Base-by-base conservation (phyloP, 2,797 vertebrate species). In the Loriculus beryllinus region DNA sequence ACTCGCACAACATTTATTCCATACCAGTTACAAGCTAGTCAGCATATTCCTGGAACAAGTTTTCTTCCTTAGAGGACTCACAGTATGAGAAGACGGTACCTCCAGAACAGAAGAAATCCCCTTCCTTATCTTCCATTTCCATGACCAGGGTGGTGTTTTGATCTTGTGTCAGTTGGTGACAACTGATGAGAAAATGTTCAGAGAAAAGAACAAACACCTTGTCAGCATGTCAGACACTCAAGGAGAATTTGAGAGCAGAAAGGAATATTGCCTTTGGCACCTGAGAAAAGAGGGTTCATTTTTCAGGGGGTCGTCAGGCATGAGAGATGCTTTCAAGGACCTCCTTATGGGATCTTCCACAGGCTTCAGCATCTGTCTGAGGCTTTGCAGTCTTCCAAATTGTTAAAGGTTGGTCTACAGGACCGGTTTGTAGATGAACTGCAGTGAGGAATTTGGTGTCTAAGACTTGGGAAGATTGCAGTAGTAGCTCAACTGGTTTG, bases 201-300 rank as follows among this genome's bases (percentile, higher is more conserved):
- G 68, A 59, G 64, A 5, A 64, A 40, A 72, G 68, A 79, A 78
- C 10, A 49, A 72, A 48, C 14, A n/a, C 29, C 42, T 59, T 86
- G 56, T 78, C 74, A 92, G 62, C 25, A 28, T 72, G 62, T 86
- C 54, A 67, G 40, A 54, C 14, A 33, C 5, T 9, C 3, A 14
- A 28, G 45, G 72, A 84, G 28, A 67, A 54, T 56, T 31, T 71
- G 54, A 54, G 42, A 79, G n/a, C 21, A 43, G 39, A 37, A 62
- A 42, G 67, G 35, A 78, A 79, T 43, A 21, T 20, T 57, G 20
- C 33, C 40, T 78, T 75, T 52, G 70, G 31, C 3, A 22, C n/a
- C 4, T 0, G 0, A 75, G 23, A 14, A 78, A 16, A 16, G 6
- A 3, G 13, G 26, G 13, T 65, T 92, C 43, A 15, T 12, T 71